phyloP scores from a whole-genome alignment of 1,140 invertebrate genomes.

The Temnothorax longispinosus region DNA sequence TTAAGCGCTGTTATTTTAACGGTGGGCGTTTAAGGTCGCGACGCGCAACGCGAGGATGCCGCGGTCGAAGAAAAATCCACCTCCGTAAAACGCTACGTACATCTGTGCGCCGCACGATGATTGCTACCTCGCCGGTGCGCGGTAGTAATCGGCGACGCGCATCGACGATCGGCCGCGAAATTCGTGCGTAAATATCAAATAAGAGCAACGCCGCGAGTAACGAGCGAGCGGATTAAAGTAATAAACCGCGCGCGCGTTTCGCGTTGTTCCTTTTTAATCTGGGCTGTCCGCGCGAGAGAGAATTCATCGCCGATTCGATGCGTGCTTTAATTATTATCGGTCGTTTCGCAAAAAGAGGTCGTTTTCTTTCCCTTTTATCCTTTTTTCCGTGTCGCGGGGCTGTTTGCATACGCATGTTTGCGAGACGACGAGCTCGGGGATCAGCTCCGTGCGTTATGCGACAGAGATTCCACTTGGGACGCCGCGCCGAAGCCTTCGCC shows the following conservation, averaged over 20 bases:
- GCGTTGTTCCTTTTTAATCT: conserved; percentile 2
- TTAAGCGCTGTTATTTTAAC: not conserved
- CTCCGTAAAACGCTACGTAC: conserved; percentile 31
- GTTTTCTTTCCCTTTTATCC: not conserved
- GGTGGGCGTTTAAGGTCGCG: conserved; percentile 30
- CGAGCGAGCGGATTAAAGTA: conserved; percentile 14
- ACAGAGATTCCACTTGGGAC: not conserved
- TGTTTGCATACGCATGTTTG: not conserved
- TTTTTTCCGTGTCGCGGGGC: not conserved
- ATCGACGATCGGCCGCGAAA: conserved; percentile 18
- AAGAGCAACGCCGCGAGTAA: not conserved
- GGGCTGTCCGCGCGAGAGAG: conserved; percentile 14
- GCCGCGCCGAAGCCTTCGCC: not conserved
- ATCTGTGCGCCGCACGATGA: conserved; percentile 17
- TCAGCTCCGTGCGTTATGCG: not conserved
- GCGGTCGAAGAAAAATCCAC: conserved; percentile 28
- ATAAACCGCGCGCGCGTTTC: too few species aligned
- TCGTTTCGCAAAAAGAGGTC: not conserved
- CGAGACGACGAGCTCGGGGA: not conserved
- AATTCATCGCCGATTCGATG: conserved; percentile 10
- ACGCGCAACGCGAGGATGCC: not conserved
- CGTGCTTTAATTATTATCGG: conserved; percentile 20
- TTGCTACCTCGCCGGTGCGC: conserved; percentile 26
- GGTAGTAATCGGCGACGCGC: conserved; percentile 14
- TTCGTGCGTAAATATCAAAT: not conserved